Evolutionary conservation across 2,113 vertebrate genomes (phyloP).

Genomic region (Ceyx margarethae): DNA sequence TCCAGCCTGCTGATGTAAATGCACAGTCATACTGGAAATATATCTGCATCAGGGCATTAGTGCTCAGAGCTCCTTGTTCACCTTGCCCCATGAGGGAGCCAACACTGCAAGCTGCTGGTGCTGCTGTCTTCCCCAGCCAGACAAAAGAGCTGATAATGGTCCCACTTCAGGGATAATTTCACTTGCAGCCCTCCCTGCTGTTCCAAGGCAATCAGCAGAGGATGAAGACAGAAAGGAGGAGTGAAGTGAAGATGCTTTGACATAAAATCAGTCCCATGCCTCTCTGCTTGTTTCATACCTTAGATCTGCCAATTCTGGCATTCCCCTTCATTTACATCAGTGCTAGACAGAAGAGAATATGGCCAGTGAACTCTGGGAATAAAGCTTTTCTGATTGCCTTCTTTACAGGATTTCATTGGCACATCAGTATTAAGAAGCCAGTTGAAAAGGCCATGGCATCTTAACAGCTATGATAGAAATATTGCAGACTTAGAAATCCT

Average conservation of each 20-base stretch:
- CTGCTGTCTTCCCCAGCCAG: not conserved
- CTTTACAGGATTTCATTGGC: not conserved
- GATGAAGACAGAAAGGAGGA: not conserved
- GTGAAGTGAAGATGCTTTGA: not conserved
- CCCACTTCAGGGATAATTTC: not conserved
- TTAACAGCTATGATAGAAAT: not conserved
- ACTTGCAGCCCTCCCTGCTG: not conserved
- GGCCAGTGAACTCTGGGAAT: not conserved
- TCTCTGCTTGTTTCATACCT: not conserved
- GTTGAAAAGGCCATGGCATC: not conserved
- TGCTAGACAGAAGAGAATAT: not conserved
- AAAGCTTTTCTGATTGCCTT: not conserved
- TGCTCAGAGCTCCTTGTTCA: not conserved
- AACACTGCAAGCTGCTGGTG: not conserved
- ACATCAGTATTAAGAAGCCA: not conserved
- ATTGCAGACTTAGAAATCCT: not conserved
- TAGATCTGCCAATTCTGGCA: not conserved
- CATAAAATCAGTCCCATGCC: not conserved
- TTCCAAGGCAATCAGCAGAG: not conserved
- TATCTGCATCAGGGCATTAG: fast-evolving
- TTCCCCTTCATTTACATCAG: not conserved
- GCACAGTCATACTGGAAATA: not conserved
- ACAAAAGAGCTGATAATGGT: not conserved
- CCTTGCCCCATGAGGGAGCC: fast-evolving
- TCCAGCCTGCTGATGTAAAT: not conserved